Conservation (phyloP, 1,140 invertebrate genomes). For the Hestina assimilis region DNA sequence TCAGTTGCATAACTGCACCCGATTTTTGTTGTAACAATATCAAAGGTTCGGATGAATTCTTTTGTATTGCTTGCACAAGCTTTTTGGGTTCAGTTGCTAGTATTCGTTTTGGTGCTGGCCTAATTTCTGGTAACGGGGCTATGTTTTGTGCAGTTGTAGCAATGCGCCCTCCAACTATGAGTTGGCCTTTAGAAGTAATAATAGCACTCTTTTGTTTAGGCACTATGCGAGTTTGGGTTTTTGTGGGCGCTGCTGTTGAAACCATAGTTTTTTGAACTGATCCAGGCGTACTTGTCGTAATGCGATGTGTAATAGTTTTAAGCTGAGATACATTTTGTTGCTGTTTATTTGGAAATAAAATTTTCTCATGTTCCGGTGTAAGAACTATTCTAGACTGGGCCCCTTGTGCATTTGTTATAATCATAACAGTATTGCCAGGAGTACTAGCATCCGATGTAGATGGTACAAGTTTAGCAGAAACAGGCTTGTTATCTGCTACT, state of each 20-base stretch:
- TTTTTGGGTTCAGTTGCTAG: constrained; percentile 57
- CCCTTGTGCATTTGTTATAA: constrained; percentile 80
- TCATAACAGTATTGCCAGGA: constrained; percentile 78
- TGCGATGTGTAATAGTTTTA: constrained; percentile 64
- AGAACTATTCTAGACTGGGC: constrained; percentile 78
- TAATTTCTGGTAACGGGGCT: constrained; percentile 60
- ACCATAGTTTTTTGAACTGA: constrained; percentile 43
- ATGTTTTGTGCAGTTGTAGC: constrained; percentile 73
- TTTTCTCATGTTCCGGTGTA: constrained; percentile 79
- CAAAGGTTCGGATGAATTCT: constrained; percentile 53
- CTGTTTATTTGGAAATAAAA: constrained; percentile 75
- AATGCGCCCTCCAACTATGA: constrained; percentile 66
- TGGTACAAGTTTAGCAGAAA: constrained; percentile 74
- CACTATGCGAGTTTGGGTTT: constrained; percentile 58
- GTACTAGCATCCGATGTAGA: constrained; percentile 46
- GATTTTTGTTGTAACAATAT: constrained; percentile 72
- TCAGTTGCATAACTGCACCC: constrained; percentile 70
- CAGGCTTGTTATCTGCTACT: constrained; percentile 58
- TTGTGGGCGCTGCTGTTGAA: constrained; percentile 45
- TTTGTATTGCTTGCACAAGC: constrained; percentile 58
- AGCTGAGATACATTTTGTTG: constrained; percentile 61
- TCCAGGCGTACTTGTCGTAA: constrained; percentile 45
- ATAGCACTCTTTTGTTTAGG: constrained; percentile 70
- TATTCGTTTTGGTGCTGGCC: constrained; percentile 54
- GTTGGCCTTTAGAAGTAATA: constrained; percentile 78